Evolutionary conservation across 92 coral and sea anemone genomes (phyloP).

Genomic region (Porites divaricata): DNA sequence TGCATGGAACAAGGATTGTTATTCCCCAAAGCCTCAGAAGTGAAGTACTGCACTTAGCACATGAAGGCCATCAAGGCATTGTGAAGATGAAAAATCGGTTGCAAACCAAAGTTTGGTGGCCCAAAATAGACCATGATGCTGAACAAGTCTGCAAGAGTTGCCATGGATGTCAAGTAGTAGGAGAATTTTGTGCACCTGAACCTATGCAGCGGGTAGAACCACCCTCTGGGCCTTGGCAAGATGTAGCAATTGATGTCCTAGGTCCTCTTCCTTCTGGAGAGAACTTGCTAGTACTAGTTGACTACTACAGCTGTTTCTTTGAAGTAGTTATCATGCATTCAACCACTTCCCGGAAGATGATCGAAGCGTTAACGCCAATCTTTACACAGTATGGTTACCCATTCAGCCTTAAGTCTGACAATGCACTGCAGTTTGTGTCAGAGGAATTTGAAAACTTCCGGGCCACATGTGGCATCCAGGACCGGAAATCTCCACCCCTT

Average conservation of each 20-base stretch:
- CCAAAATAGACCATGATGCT: constrained; percentile 55
- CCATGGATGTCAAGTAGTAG: constrained; percentile 60
- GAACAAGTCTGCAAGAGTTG: constrained; percentile 59
- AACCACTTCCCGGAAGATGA: constrained; percentile 48
- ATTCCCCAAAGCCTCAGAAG: constrained; percentile 52
- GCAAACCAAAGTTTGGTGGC: constrained; percentile 73
- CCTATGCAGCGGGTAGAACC: constrained; percentile 53
- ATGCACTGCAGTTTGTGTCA: constrained; percentile 41
- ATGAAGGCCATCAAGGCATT: constrained; percentile 62
- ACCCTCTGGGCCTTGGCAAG: constrained; percentile 50
- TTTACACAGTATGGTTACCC: constrained; percentile 50
- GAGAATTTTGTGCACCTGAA: constrained; percentile 50
- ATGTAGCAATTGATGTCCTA: constrained; percentile 50
- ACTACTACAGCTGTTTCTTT: constrained; percentile 59
- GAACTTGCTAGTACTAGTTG: constrained; percentile 47
- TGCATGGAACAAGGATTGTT: constrained; percentile 58
- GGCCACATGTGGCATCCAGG: constrained; percentile 26
- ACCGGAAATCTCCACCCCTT: constrained; percentile 42
- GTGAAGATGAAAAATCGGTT: constrained; percentile 51
- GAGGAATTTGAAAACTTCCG: constrained; percentile 39
- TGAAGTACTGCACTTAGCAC: constrained; percentile 45
- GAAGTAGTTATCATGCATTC: constrained; percentile 51
- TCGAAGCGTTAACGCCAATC: constrained; percentile 30
- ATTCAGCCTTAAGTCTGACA: constrained; percentile 45
- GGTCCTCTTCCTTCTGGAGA: constrained; percentile 66